phyloP scores from a whole-genome alignment of 2,888 invertebrate genomes.

The Nemurella pictetii region DNA sequence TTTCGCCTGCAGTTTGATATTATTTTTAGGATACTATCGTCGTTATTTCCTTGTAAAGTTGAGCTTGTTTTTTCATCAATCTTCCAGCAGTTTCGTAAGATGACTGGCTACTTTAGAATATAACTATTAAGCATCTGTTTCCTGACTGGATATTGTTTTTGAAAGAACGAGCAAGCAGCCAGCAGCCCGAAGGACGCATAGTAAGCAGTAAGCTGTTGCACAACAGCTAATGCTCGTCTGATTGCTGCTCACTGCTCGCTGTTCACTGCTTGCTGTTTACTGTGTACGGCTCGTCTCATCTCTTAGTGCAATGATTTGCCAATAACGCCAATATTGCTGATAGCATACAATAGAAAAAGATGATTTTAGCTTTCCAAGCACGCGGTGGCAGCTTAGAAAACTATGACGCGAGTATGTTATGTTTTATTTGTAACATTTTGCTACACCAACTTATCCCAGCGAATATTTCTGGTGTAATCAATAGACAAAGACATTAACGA shows the following conservation, averaged over 20 bases:
- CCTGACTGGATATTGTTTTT: slow-evolving; percentile 22
- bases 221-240: background rate
- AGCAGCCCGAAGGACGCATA: background rate
- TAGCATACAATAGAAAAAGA: background rate
- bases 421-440: no score
- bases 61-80: slow-evolving; percentile 21
- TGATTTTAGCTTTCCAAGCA: no score
- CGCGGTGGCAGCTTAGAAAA: no score
- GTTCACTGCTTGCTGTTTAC: no score
- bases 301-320: background rate
- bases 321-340: background rate
- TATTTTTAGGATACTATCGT: slow-evolving; percentile 4
- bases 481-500: no score
- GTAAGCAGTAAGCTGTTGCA: slow-evolving; percentile 19
- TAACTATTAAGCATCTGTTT: slow-evolving; percentile 22
- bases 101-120: slow-evolving; percentile 21
- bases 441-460: no score
- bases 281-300: no score
- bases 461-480: no score
- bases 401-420: no score
- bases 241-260: background rate
- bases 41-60: slow-evolving; percentile 25
- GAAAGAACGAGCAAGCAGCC: no score
- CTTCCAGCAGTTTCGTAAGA: slow-evolving; percentile 26
- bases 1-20: background rate